phyloP scores from a whole-genome alignment of 2,888 invertebrate species.

The Euzophera pinguis region DNA sequence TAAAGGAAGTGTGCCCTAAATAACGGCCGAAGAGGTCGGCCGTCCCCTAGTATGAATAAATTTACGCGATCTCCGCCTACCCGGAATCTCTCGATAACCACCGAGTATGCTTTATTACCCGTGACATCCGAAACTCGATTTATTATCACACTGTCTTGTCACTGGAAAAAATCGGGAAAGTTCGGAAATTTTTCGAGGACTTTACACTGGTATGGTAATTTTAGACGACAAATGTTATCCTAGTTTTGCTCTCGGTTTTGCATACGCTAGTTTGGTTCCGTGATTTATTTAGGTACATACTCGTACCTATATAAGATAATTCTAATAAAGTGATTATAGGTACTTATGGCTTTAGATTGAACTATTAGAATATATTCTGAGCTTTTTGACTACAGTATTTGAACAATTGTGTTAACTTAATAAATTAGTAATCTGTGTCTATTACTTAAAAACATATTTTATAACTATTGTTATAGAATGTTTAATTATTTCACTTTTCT shows the following conservation, averaged over 20 bases:
- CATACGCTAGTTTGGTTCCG: slow-evolving; percentile 1
- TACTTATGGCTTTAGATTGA: no score
- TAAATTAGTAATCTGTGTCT: no score
- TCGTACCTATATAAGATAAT: no score
- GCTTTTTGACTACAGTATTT: no score
- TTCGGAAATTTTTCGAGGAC: slow-evolving; percentile 30
- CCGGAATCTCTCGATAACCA: slow-evolving; percentile 75
- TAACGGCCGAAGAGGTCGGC: slow-evolving; percentile 65
- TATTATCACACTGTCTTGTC: slow-evolving; percentile 63
- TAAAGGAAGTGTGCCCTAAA: slow-evolving; percentile 73
- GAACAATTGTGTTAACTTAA: no score
- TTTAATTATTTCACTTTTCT: no score
- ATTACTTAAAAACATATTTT: no score
- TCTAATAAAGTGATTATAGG: no score
- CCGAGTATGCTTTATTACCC: slow-evolving; percentile 78
- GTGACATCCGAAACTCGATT: slow-evolving; percentile 76
- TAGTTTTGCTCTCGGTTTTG: not conserved
- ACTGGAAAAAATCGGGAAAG: slow-evolving; percentile 45
- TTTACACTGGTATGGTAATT: slow-evolving; percentile 14
- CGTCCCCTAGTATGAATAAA: slow-evolving; percentile 70
- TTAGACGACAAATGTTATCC: not conserved
- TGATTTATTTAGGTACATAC: not conserved
- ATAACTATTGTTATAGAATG: no score
- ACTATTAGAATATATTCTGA: no score
- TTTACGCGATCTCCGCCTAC: slow-evolving; percentile 56